These are phyloP conservation scores for Leptosomus discolor DNA, from an alignment of 2,113 vertebrate species.

Conservation along the genomic window DNA sequence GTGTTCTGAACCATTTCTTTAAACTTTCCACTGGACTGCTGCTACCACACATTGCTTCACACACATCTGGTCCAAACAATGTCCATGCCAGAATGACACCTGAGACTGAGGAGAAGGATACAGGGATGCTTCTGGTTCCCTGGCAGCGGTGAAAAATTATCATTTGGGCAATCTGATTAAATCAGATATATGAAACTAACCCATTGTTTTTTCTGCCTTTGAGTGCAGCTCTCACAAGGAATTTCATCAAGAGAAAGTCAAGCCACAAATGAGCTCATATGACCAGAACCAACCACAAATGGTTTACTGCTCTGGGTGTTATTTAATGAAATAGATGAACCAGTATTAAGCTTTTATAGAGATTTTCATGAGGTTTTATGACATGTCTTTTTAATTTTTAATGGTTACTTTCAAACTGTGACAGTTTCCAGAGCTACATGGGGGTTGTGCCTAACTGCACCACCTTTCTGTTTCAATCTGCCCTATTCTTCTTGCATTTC, in stretches of 20 bases:
- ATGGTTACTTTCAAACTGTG: not conserved
- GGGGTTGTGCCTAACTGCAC: not conserved
- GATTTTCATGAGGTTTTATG: not conserved
- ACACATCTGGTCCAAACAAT: not conserved
- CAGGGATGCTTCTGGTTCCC: not conserved
- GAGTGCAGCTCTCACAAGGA: not conserved
- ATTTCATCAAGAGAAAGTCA: conserved; percentile 8
- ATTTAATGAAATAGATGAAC: not conserved
- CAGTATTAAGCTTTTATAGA: not conserved
- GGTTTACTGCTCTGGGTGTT: not conserved
- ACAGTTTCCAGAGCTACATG: not conserved
- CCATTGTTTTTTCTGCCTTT: not conserved
- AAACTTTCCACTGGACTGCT: not conserved
- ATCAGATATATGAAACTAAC: not conserved
- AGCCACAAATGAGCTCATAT: conserved; percentile 3
- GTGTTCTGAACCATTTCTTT: not conserved
- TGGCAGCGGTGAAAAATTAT: not conserved
- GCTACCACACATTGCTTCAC: rapidly evolving
- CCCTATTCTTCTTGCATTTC: not conserved
- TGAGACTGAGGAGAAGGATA: not conserved
- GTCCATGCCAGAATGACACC: not conserved
- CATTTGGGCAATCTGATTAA: not conserved
- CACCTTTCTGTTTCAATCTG: not conserved
- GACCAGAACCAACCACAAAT: not conserved
- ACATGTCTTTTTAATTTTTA: not conserved